These are phyloP conservation scores for Gila orcuttii DNA, from an alignment of 2,113 vertebrate genomes.

Conservation along the genomic window DNA sequence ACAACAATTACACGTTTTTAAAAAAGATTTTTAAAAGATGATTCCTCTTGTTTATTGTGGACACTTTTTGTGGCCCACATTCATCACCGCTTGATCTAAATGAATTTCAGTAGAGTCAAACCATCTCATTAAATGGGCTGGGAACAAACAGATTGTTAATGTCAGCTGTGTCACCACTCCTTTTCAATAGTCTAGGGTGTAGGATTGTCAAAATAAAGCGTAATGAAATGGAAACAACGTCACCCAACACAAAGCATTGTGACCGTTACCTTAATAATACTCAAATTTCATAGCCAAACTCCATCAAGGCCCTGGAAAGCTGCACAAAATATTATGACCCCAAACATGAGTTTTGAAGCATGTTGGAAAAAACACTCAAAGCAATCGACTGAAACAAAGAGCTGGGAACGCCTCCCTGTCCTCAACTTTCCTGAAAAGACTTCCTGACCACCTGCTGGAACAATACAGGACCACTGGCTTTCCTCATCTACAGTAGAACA, in stretches of 20 bases:
- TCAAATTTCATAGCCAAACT: background rate
- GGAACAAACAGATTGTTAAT: background rate
- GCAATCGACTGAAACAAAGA: constrained; percentile 61
- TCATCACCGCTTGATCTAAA: background rate
- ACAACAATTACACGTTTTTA: background rate
- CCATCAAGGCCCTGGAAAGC: background rate
- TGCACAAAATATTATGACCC: background rate
- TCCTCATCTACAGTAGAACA: constrained; percentile 63
- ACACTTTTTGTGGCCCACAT: background rate
- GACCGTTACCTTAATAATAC: background rate
- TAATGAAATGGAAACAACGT: background rate
- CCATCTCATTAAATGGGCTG: background rate
- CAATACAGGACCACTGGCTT: constrained; percentile 69
- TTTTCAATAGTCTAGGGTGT: constrained; percentile 8
- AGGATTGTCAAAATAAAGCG: background rate
- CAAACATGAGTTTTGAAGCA: constrained; percentile 5
- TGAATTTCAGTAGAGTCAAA: background rate
- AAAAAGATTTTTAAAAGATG: background rate
- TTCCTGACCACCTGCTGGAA: constrained; percentile 77
- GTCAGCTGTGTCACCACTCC: background rate
- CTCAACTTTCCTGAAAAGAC: constrained; percentile 72
- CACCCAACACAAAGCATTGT: background rate
- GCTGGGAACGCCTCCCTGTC: constrained; percentile 58
- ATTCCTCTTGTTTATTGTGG: background rate
- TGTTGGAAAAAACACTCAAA: constrained; percentile 28